phyloP scores from a whole-genome alignment of 2,113 vertebrate genomes.

The Dipodomys spectabilis region DNA sequence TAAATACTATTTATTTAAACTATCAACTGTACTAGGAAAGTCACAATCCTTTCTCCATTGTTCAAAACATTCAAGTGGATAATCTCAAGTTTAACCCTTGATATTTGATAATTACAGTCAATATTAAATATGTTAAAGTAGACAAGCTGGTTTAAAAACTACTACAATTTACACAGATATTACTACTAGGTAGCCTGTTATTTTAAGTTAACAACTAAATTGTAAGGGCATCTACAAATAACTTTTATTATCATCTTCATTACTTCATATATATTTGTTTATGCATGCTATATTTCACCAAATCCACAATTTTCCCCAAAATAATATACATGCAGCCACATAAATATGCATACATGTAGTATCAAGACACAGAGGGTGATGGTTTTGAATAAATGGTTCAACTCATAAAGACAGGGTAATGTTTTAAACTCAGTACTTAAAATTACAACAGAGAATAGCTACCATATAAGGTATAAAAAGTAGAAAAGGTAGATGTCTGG shows the following conservation, averaged over 20 bases:
- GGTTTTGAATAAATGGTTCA: background rate
- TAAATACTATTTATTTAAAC: conserved; percentile 1
- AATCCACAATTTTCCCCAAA: conserved; percentile 22
- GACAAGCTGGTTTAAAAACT: background rate
- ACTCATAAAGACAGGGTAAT: background rate
- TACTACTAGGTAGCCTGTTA: background rate
- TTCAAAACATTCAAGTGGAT: background rate
- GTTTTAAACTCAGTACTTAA: conserved; percentile 31
- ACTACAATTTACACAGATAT: background rate
- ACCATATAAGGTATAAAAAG: background rate
- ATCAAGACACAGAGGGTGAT: background rate
- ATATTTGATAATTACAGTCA: conserved; percentile 16
- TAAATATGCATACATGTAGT: background rate
- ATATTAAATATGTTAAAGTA: background rate
- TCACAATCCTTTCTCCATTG: background rate
- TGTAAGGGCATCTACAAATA: conserved; percentile 14
- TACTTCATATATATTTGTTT: background rate
- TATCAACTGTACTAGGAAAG: background rate
- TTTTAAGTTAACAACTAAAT: conserved; percentile 15
- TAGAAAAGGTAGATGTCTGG: background rate
- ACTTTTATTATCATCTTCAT: conserved; percentile 1
- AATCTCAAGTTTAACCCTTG: conserved; percentile 10
- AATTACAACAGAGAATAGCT: background rate
- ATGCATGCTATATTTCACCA: conserved; percentile 11
- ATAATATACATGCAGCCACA: background rate